phyloP scores from a whole-genome alignment of 2,888 invertebrate species.

The Ephialtes manifestator region DNA sequence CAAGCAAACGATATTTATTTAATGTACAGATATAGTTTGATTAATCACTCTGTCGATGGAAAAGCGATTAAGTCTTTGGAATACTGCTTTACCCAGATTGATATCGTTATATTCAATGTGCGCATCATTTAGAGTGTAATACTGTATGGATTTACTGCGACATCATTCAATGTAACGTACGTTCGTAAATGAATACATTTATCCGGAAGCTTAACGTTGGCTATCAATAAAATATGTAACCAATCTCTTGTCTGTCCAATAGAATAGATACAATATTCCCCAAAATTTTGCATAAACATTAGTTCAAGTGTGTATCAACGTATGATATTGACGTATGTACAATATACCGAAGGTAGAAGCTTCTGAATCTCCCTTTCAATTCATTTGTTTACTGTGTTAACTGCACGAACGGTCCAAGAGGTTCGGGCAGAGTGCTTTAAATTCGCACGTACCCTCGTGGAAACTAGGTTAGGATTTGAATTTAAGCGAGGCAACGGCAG shows the following conservation, averaged over 20 bases:
- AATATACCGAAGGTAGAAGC: not conserved
- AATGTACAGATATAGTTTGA: no score
- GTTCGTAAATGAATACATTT: no score
- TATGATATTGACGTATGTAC: not conserved
- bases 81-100: no score
- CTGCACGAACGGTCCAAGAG: slow-evolving; percentile 27
- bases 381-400: slow-evolving; percentile 47
- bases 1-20: no score
- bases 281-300: slow-evolving; percentile 1
- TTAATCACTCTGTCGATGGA: no score
- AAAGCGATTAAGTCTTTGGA: no score
- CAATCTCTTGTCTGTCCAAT: not conserved
- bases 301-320: not conserved
- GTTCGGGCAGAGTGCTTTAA: slow-evolving; percentile 26
- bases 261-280: not conserved
- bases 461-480: slow-evolving; percentile 74
- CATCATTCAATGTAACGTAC: no score
- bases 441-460: slow-evolving; percentile 41
- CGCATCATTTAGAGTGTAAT: no score
- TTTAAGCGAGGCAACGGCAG: slow-evolving; percentile 63
- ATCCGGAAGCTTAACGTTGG: no score
- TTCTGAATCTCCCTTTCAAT: slow-evolving; percentile 49
- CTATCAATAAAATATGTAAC: not conserved
- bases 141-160: no score
- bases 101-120: no score